A percentile compares a stretch with the other conserved stretches of the same genome.
Conservation (phyloP, 1,140 invertebrate genomes). For the Drosophila auraria region DNA sequence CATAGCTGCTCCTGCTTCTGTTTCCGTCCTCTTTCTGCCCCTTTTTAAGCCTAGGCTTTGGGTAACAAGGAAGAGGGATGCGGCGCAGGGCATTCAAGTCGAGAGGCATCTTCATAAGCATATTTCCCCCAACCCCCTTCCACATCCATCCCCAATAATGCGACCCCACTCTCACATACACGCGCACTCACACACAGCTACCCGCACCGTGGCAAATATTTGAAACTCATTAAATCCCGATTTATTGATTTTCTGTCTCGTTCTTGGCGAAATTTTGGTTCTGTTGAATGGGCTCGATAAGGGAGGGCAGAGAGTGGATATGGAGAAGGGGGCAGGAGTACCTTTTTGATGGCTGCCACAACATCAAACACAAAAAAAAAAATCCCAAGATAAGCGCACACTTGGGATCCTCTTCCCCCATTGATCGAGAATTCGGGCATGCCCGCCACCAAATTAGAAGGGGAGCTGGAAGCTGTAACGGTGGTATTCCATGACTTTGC, state of each 20-base stretch:
- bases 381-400: neutral
- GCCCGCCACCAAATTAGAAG: neutral
- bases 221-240: slow-evolving; percentile 77
- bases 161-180: slow-evolving; percentile 15
- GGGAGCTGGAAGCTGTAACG: neutral
- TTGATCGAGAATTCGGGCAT: slow-evolving; percentile 4
- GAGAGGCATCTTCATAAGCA: slow-evolving; percentile 40
- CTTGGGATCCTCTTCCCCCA: neutral
- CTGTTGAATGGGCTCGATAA: slow-evolving; percentile 13
- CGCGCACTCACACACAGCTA: neutral
- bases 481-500: slow-evolving; percentile 25
- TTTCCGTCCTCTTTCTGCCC: neutral
- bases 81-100: slow-evolving; percentile 17
- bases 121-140: neutral
- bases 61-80: slow-evolving; percentile 1
- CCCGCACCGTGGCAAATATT: slow-evolving; percentile 58
- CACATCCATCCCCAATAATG: slow-evolving; percentile 21
- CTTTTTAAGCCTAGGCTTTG: slow-evolving; percentile 29
- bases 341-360: neutral
- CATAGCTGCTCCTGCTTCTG: neutral
- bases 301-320: neutral
- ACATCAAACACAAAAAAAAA: slow-evolving; percentile 15
- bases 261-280: slow-evolving; percentile 33
- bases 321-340: neutral
- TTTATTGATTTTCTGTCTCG: slow-evolving; percentile 78